Evolutionary conservation across 2,797 vertebrate genomes (phyloP).

Genomic region (Molothrus ater): DNA sequence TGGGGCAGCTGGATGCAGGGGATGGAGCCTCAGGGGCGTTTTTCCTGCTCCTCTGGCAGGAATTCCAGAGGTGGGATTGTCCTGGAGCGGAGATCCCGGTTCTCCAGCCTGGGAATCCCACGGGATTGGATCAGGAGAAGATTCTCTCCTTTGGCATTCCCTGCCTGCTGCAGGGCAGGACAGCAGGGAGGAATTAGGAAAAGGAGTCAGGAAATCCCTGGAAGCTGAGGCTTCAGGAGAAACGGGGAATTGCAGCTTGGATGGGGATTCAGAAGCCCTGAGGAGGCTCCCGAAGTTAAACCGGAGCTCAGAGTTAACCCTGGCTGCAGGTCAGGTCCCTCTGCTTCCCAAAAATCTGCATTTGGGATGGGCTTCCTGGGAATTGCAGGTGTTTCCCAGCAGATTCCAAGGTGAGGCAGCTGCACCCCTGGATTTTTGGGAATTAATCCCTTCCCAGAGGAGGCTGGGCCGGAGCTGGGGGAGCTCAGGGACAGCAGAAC

Average conservation of each 20-base stretch:
- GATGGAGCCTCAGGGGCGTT: neutral
- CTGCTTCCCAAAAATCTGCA: accelerated
- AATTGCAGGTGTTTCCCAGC: neutral
- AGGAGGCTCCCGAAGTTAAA: neutral
- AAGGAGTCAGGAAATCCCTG: neutral
- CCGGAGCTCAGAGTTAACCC: accelerated
- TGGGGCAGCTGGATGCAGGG: neutral
- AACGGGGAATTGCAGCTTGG: neutral
- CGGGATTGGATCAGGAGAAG: accelerated
- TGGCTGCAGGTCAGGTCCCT: too few species aligned
- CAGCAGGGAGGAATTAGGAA: neutral
- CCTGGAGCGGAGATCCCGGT: accelerated
- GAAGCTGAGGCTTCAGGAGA: accelerated
- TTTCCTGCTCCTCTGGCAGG: neutral
- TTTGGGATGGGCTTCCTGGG: neutral
- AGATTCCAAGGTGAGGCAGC: neutral
- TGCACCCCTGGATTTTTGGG: neutral
- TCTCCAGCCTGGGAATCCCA: accelerated
- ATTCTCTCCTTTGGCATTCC: neutral
- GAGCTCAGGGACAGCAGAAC: accelerated
- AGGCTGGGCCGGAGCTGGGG: accelerated
- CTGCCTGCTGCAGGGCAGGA: neutral
- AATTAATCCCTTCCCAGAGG: accelerated
- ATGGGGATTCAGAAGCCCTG: neutral
- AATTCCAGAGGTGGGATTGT: neutral